phyloP scores from a whole-genome alignment of 2,888 invertebrate genomes.

The Erannis defoliaria region DNA sequence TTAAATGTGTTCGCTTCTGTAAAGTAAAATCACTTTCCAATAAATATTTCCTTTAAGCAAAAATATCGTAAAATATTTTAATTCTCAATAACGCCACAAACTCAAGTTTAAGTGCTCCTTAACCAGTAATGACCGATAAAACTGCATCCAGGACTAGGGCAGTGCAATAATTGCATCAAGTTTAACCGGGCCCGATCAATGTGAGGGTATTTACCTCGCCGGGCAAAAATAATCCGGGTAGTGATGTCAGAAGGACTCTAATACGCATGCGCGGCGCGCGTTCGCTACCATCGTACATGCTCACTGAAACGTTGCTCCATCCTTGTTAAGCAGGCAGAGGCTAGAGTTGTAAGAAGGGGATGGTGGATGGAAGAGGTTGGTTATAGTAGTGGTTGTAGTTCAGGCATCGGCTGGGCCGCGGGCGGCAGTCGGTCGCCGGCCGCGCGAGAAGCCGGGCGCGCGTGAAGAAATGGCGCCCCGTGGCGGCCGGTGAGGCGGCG shows the following conservation, averaged over 20 bases:
- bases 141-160: constrained; percentile 78
- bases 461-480: constrained; percentile 82
- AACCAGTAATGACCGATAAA: constrained; percentile 59
- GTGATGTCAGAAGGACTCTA: constrained; percentile 76
- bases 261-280: constrained; percentile 59
- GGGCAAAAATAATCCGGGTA: constrained; percentile 86
- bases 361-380: constrained; percentile 10
- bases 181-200: constrained; percentile 85
- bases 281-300: constrained; percentile 20
- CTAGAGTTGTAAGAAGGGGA: constrained; percentile 19
- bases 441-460: constrained; percentile 79
- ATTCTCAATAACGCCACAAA: constrained; percentile 1
- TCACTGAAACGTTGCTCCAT: constrained; percentile 26
- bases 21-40: background rate
- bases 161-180: constrained; percentile 86
- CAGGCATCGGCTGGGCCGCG: constrained; percentile 37
- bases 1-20: background rate
- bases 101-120: constrained; percentile 23
- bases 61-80: background rate
- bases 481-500: constrained; percentile 86
- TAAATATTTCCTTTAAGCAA: background rate
- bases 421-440: constrained; percentile 76
- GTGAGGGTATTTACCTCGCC: constrained; percentile 86
- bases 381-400: constrained; percentile 36
- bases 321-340: constrained; percentile 15